These are phyloP conservation scores for Mirza zaza DNA, from an alignment of 2,113 vertebrate species.

Conservation along the genomic window DNA sequence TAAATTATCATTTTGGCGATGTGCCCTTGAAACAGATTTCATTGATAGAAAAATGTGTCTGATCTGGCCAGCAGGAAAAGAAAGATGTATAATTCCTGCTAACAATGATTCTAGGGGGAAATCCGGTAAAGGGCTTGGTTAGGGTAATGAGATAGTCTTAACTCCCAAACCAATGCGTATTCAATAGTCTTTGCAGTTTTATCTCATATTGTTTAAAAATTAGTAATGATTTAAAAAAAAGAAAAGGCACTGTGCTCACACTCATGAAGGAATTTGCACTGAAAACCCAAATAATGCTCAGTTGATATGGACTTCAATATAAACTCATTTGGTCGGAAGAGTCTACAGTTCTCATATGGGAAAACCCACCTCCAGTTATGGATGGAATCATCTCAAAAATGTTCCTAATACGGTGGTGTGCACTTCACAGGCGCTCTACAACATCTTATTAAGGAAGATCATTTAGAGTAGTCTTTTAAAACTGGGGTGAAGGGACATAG, in stretches of 20 bases:
- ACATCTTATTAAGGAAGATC: not conserved
- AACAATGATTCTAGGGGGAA: constrained; percentile 51
- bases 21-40: constrained; percentile 82
- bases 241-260: not conserved
- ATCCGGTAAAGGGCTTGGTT: constrained; percentile 59
- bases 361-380: not conserved
- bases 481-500: not conserved
- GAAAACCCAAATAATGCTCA: not conserved
- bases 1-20: constrained; percentile 84
- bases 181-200: constrained; percentile 36
- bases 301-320: not conserved
- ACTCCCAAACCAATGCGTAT: constrained; percentile 67
- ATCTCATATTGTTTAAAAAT: constrained; percentile 65
- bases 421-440: not conserved
- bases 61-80: constrained; percentile 78
- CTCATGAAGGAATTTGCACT: constrained; percentile 38
- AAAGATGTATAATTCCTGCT: constrained; percentile 59
- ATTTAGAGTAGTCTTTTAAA: constrained; percentile 18
- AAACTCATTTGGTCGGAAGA: constrained; percentile 12
- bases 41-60: constrained; percentile 79
- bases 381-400: not conserved
- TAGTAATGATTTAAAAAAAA: not conserved
- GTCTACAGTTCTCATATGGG: not conserved
- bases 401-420: not conserved
- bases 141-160: constrained; percentile 68